Base-by-base conservation (phyloP, 2,888 invertebrate species). In the Drepanosiphum platanoidis region DNA sequence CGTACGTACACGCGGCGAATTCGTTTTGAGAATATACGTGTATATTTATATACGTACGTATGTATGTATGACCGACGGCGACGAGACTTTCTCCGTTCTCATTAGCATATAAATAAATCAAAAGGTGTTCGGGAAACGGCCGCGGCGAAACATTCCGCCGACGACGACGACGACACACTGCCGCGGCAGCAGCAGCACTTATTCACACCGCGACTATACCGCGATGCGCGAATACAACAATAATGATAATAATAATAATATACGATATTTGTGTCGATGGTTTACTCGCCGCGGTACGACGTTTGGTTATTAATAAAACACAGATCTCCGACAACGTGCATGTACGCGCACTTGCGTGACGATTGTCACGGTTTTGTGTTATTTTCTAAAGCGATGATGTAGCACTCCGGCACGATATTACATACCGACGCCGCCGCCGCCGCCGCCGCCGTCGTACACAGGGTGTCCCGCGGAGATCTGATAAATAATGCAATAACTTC, bases 31-130 rank as follows among this genome's bases (percentile, higher is more conserved):
- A 42, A 79, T 61, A 71, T 71, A 52, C n/a, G n/a, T n/a, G n/a
- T n/a, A 52, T 52, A 52, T 22, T 22, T 64, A 39, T 22, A 64
- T 34, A 68, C 30, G 32, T 68, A 70, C 13, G 18, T 70, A 70
- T 18, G 46, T 13, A 7, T 34, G 13, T 34, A 11, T 22, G 22
- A 80, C 68, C 68, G 32, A 58, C 46, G 30, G 39, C 64, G 22
- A 72, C 52, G 22, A 68, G 68, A 82, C 82, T 82, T 82, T 82
- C 82, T 39, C 61, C 42, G 18, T n/a, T 64, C 66, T 75, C 74
- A 75, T 83, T 75, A 66, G 32, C 83, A 74, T 83, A 83, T 27
- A 42, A 83, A 83, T 83, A 75, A 83, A 61, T 83, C 64, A 83
- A 83, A 74, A 83, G 18, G 46, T 42, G 74, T 75, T 52, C 64